phyloP scores from a whole-genome alignment of 2,888 invertebrate genomes.

The Ophion ventricosus region DNA sequence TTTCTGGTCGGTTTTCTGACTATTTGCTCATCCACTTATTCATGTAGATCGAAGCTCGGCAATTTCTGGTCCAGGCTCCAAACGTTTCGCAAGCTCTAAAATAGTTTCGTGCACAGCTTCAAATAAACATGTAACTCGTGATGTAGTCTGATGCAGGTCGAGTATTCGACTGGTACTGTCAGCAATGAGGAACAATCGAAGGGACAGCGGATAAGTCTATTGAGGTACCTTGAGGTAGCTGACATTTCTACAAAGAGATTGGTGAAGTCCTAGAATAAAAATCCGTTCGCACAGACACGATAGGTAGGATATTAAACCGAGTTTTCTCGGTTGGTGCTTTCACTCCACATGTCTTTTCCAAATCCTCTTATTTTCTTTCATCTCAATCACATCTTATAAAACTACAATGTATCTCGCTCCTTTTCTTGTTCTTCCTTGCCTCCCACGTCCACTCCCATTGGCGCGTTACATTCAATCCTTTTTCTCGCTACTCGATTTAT shows the following conservation, averaged over 20 bases:
- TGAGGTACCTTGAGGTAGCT: background rate
- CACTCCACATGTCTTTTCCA: background rate
- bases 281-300: background rate
- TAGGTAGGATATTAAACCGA: background rate
- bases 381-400: constrained; percentile 71
- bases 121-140: background rate
- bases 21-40: background rate
- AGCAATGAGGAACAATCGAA: background rate
- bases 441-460: constrained; percentile 29
- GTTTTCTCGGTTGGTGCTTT: background rate
- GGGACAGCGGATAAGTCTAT: background rate
- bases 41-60: background rate
- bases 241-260: background rate
- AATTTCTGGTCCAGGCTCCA: background rate
- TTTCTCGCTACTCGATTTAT: constrained; percentile 48
- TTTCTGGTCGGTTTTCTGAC: background rate
- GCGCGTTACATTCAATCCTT: constrained; percentile 48
- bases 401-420: constrained; percentile 67
- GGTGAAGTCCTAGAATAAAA: background rate
- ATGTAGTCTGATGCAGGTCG: background rate
- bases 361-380: constrained; percentile 15
- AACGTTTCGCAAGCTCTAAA: background rate
- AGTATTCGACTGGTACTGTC: background rate
- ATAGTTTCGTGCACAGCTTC: background rate
- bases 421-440: constrained; percentile 36